Evolutionary conservation across 2,888 invertebrate genomes (phyloP), one percentile per base, ranked within the genome.

Genomic region (Acanthopleura granulata): DNA sequence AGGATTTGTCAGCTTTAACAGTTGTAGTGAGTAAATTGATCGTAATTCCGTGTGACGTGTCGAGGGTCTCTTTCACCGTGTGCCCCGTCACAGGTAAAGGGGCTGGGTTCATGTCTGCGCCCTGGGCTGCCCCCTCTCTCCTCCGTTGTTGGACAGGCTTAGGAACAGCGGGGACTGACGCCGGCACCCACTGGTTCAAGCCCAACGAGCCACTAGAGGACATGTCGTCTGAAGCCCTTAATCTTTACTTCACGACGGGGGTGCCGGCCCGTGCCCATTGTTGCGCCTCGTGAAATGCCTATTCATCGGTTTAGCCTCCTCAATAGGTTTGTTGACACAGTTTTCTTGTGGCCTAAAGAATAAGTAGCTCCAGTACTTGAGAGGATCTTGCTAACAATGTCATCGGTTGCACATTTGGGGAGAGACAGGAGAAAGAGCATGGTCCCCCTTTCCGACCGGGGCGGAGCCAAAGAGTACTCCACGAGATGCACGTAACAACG

Each of bases 341-440:
- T 66, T 22, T 66, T 66, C 66, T 27, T 66, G 22, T 66, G 15
- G 29, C 66, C 29, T 57, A 12, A 22, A 57, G 22, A 57, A 6
- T 57, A 57, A 57, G 57, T 57, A 57, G n/a, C 57, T 57, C n/a
- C n/a, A 57, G 3, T 57, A 22, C n/a, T 22, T 57, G 22, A 57
- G 27, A 66, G 9, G 25, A 27, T 18, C 22, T 27, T 66, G 22
- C 66, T 57, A 66, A 66, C 66, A 66, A 66, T 66, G 25, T 66
- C 66, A 66, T 66, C 29, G 66, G 29, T 66, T 66, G 66, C 27
- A 66, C 66, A 66, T 66, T 66, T 66, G 15, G 29, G 66, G 66
- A 6, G 66, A 40, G 40, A 40, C 40, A 40, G 40, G 40, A 40
- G 40, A 40, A 40, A 40, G 40, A 40, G 40, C 40, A 40, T 40